A percentile compares a stretch with the other conserved stretches of the same genome.
These are phyloP conservation scores for Ophthalmotilapia sp. DNA, from an alignment of 2,113 vertebrate genomes.

Conservation along the genomic window DNA sequence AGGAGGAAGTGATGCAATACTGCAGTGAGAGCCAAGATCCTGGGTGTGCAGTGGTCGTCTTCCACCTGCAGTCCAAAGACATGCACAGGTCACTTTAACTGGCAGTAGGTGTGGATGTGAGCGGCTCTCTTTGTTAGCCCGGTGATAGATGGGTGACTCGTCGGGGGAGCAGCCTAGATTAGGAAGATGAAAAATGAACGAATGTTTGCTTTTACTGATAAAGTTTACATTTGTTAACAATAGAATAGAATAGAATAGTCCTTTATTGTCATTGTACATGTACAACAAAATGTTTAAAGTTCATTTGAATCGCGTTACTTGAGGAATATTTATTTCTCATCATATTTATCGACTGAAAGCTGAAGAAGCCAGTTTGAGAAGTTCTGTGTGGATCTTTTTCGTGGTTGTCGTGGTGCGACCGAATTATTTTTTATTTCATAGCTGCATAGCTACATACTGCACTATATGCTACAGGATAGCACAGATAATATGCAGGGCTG, in stretches of 20 bases:
- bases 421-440: background rate
- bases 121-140: background rate
- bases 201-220: background rate
- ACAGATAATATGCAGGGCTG: background rate
- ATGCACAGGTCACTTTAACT: background rate
- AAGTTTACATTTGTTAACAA: background rate
- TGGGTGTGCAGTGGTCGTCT: background rate
- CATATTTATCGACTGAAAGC: background rate
- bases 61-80: background rate
- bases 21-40: background rate
- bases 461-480: background rate
- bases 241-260: fast-evolving
- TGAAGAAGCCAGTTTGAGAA: background rate
- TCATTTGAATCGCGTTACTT: background rate
- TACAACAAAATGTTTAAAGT: background rate
- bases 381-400: background rate
- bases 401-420: background rate
- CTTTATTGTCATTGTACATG: background rate
- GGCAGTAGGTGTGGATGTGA: background rate
- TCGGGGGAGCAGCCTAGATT: background rate
- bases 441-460: background rate
- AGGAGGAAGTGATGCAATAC: background rate
- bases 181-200: background rate
- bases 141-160: background rate
- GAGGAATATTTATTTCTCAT: background rate